Conservation (phyloP, 2,113 vertebrate species). For the Protobothrops flavoviridis region DNA sequence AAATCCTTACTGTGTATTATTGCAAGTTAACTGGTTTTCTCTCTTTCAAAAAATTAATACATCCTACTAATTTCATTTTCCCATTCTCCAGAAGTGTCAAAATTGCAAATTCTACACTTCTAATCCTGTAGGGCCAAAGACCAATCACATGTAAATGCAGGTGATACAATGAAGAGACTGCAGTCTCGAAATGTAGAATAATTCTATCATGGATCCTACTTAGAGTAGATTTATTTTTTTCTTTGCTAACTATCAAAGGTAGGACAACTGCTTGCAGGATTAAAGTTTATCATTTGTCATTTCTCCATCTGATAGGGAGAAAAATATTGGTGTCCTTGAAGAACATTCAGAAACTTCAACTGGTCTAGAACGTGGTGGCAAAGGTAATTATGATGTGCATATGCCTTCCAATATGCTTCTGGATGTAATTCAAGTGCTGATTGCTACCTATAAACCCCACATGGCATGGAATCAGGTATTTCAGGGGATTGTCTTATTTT, state of each 20-base stretch:
- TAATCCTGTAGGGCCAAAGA: neutral
- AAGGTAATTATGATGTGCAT: neutral
- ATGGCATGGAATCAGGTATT: neutral
- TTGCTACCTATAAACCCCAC: neutral
- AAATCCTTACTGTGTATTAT: conserved; percentile 5
- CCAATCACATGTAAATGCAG: neutral
- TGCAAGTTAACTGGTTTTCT: neutral
- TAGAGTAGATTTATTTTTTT: neutral
- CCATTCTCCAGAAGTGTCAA: neutral
- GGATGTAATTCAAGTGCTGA: neutral
- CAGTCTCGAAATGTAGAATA: neutral
- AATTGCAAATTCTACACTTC: neutral
- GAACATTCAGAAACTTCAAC: neutral
- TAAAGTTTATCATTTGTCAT: neutral
- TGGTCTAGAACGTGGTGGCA: neutral
- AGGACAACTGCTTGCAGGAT: neutral
- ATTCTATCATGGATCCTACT: neutral
- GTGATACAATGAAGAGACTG: neutral
- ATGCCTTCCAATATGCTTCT: neutral
- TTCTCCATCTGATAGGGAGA: neutral
- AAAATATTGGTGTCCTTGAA: neutral
- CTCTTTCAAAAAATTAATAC: neutral
- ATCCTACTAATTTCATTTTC: neutral
- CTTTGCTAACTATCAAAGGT: neutral
- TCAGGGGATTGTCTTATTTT: neutral